Conservation (phyloP, 2,113 vertebrate species). For the Indicator maculatus region DNA sequence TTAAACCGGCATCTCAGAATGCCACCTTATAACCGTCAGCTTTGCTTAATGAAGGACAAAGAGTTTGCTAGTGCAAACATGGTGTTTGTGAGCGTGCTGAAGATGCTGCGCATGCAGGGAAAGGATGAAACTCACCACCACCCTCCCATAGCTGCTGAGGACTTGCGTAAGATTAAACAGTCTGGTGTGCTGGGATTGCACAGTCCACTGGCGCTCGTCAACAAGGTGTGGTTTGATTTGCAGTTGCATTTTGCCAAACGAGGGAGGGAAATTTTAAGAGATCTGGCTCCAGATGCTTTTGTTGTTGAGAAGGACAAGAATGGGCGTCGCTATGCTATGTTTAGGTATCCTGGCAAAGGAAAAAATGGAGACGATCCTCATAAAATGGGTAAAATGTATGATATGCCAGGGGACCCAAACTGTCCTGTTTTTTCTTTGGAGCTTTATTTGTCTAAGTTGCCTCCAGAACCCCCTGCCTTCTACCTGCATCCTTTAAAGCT, state of each 20-base stretch:
- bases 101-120: constrained; percentile 69
- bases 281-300: constrained; percentile 72
- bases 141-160: constrained; percentile 64
- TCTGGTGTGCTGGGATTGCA: constrained; percentile 71
- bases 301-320: constrained; percentile 69
- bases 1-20: constrained; percentile 73
- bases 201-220: constrained; percentile 63
- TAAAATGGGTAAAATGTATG: constrained; percentile 74
- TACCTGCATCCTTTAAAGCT: constrained; percentile 71
- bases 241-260: constrained; percentile 72
- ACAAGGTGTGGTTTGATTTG: constrained; percentile 75
- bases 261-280: constrained; percentile 72
- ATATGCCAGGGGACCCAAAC: constrained; percentile 69
- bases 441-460: constrained; percentile 72
- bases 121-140: constrained; percentile 71
- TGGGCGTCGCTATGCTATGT: constrained; percentile 56
- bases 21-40: constrained; percentile 65
- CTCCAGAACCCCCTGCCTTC: constrained; percentile 69
- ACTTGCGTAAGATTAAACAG: constrained; percentile 66
- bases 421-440: constrained; percentile 73
- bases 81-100: constrained; percentile 65
- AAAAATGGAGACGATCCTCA: constrained; percentile 62
- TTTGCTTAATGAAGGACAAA: constrained; percentile 73
- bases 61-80: constrained; percentile 69
- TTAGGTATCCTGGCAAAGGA: constrained; percentile 65